Evolutionary conservation across 1,140 invertebrate genomes (phyloP), one percentile per base, ranked within the genome.

Genomic region (Drosophila insularis): DNA sequence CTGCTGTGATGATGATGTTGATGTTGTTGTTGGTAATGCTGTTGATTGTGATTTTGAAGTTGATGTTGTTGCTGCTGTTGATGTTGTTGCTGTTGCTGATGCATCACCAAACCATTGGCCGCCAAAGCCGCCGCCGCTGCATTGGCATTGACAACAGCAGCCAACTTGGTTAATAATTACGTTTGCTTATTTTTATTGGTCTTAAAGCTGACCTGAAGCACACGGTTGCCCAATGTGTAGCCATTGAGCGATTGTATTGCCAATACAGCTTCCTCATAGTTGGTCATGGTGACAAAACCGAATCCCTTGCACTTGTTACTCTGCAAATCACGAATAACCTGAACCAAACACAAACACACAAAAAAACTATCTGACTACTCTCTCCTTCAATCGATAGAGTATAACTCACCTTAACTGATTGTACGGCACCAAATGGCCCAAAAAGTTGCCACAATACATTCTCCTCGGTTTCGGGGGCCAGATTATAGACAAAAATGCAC

Each of bases 231-330:
- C 77, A 99, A 94, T 73, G 97, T 98, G 93, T 99, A 99, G 60
- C 98, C 98, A 93, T 99, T 99, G 67, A 99, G 94, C 71, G 97
- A 98, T 92, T 98, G 98, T 86, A 99, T 99, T 62, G 99, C 98
- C 70, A 98, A 96, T 23, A 99, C 95, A 11, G 98, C 98, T 92
- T 99, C 98, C 92, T 99, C 98, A 93, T 99, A 99, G 93, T 99
- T 99, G 86, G 98, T 99, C 99, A 99, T 99, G 63, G 98, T 99
- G 68, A 99, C 98, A 93, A 99, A 99, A n/a, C 98, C 99, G 92
- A 99, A 99, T 80, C 99, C 99, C 93, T 99, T 99, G 95, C 99
- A 99, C 93, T 99, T 99, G 93, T 99, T 98, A 71, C 98, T 99
- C 93, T 99, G 97, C 89, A 98, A 94, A 93, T 99, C 98, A 71